Percentiles rank a stretch among this genome's conserved stretches.
These are phyloP conservation scores for Apodemus sylvaticus DNA, from an alignment of 2,113 vertebrate species.

Conservation along the genomic window DNA sequence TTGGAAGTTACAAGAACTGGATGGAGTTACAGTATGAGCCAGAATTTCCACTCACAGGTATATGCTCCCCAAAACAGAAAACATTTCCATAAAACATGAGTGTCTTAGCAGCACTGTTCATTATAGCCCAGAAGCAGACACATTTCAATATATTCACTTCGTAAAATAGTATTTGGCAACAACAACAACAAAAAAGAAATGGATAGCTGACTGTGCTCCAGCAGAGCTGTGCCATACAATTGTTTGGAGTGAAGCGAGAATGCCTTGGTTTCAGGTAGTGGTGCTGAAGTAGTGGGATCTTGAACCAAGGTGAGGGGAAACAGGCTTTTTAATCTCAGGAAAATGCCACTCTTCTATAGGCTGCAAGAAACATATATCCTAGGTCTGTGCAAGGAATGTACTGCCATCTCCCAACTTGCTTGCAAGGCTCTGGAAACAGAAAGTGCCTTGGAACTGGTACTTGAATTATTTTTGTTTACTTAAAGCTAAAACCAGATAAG, in stretches of 20 bases:
- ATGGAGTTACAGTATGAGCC: neutral
- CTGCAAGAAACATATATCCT: neutral
- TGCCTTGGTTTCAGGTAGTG: slow-evolving; percentile 18
- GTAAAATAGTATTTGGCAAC: slow-evolving; percentile 32
- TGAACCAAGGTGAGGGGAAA: neutral
- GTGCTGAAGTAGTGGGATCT: neutral
- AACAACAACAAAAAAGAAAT: slow-evolving; percentile 48
- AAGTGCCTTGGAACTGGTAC: neutral
- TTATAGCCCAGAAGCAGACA: neutral
- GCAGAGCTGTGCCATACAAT: neutral
- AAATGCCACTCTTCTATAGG: neutral
- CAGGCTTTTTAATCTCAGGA: neutral
- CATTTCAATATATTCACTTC: neutral
- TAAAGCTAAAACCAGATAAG: slow-evolving; percentile 7
- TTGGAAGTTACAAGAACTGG: slow-evolving; percentile 44
- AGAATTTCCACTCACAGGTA: neutral
- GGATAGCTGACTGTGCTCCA: neutral
- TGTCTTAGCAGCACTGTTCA: slow-evolving; percentile 1
- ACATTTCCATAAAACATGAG: neutral
- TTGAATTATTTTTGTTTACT: slow-evolving; percentile 41
- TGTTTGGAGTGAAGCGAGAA: neutral
- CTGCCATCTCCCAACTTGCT: neutral
- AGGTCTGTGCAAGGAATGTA: neutral
- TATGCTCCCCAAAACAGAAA: slow-evolving; percentile 36
- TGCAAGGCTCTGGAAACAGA: slow-evolving; percentile 3